Evolutionary conservation across 2,797 vertebrate genomes (phyloP).

Genomic region (Psittacula echo): DNA sequence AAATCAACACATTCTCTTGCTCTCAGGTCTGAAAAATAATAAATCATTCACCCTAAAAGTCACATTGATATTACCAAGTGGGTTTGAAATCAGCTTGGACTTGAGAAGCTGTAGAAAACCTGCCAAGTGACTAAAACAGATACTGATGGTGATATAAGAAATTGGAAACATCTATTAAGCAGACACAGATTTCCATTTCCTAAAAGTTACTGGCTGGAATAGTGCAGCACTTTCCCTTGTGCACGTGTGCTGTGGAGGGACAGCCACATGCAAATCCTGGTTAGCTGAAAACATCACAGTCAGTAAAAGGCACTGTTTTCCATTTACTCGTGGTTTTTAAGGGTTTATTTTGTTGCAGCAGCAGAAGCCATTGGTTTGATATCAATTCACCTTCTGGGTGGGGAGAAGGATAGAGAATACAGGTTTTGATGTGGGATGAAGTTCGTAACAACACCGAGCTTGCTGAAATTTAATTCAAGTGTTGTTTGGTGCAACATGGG

Average conservation of each 20-base stretch:
- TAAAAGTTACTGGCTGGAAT: conserved; percentile 25
- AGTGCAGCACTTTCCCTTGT: background rate
- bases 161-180: conserved; percentile 76
- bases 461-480: background rate
- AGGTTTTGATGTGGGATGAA: conserved; percentile 40
- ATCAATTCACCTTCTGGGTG: conserved; percentile 65
- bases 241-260: background rate
- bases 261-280: conserved; percentile 30
- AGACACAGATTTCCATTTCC: conserved; percentile 62
- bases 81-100: conserved; percentile 54
- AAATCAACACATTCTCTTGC: background rate
- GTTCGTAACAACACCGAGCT: conserved; percentile 38
- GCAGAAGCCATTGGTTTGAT: conserved; percentile 65
- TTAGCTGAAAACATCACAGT: conserved; percentile 73
- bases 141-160: conserved; percentile 61
- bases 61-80: conserved; percentile 60
- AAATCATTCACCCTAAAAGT: conserved; percentile 24
- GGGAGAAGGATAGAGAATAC: conserved; percentile 27
- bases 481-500: background rate
- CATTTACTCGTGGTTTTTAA: conserved; percentile 65
- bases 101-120: conserved; percentile 58
- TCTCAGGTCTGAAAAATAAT: conserved; percentile 33
- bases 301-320: conserved; percentile 73
- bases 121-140: conserved; percentile 60
- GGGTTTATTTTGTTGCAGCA: conserved; percentile 69